A percentile compares a stretch with the other conserved stretches of the same genome.
Evolutionary conservation across 2,888 invertebrate genomes (phyloP).

Genomic region (Melanostoma scalare): DNA sequence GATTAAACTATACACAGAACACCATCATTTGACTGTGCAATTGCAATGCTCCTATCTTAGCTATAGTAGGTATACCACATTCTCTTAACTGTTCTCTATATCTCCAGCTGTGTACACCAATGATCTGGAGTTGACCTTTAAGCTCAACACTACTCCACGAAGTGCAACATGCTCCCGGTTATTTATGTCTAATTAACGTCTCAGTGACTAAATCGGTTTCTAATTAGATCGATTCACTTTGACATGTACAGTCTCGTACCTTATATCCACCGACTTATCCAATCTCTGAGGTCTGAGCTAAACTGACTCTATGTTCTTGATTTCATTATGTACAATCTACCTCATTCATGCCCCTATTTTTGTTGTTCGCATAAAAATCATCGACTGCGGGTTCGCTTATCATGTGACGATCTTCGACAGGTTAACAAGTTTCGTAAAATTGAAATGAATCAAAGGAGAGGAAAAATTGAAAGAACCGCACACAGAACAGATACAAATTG

Average conservation of each 20-base stretch:
- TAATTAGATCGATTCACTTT: conserved; percentile 68
- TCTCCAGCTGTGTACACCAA: conserved; percentile 1
- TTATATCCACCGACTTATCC: background rate
- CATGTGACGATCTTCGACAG: conserved; percentile 65
- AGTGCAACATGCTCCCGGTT: conserved; percentile 61
- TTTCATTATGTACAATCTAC: background rate
- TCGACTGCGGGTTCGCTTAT: conserved; percentile 46
- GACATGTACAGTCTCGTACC: conserved; percentile 32
- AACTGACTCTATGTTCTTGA: conserved; percentile 11
- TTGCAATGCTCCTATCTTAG: background rate
- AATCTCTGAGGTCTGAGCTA: background rate
- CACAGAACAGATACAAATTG: conserved; percentile 38
- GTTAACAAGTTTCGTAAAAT: conserved; percentile 67
- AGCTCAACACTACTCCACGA: conserved; percentile 33
- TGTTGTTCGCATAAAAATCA: conserved; percentile 50
- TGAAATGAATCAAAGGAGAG: conserved; percentile 38
- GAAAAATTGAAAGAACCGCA: conserved; percentile 35
- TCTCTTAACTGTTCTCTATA: conserved; percentile 21
- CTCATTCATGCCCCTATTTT: background rate
- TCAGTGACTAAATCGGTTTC: conserved; percentile 65
- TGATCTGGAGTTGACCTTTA: conserved; percentile 60
- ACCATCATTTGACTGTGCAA: background rate
- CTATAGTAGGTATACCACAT: conserved; percentile 27
- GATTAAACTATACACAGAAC: conserved; percentile 1
- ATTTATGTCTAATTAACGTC: conserved; percentile 73